Evolutionary conservation across 2,888 invertebrate genomes (phyloP), one percentile per base, ranked within the genome.

Genomic region (Caenorhabditis auriculariae): DNA sequence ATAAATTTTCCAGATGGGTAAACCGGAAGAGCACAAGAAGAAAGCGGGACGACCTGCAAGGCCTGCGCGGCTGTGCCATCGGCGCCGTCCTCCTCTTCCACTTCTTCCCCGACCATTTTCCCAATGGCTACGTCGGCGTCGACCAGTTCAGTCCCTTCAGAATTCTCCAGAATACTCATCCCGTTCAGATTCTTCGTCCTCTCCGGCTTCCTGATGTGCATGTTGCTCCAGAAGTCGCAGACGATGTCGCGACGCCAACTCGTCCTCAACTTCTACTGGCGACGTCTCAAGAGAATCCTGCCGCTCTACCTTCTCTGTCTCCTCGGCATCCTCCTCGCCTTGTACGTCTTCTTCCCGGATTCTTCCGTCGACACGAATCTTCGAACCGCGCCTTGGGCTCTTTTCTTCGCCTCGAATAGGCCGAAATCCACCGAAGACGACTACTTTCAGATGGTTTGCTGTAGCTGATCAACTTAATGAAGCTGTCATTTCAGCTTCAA

Each of bases 121-220:
- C 53, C 12, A 65, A 65, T 60, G 65, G 65, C 28, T 65, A 57
- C 29, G 28, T 60, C 6, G 65, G 65, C 39, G 65, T 65, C n/a
- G 65, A 65, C 45, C 44, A 48, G 65, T 65, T 29, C 51, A 47
- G 28, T 41, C 15, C n/a, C n/a, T n/a, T n/a, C n/a, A n/a, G n/a
- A n/a, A n/a, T n/a, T n/a, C n/a, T n/a, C n/a, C n/a, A n/a, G n/a
- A n/a, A n/a, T n/a, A n/a, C n/a, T n/a, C n/a, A n/a, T n/a, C n/a
- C n/a, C n/a, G n/a, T n/a, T n/a, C n/a, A n/a, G n/a, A n/a, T 28
- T 28, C 12, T 45, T 3, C 2, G 32, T 17, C 12, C 15, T 23
- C n/a, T 35, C 12, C 12, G 12, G n/a, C 47, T 17, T 15, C 37
- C 23, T 12, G 24, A 37, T 15, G 44, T 44, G 44, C 21, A 44